phyloP scores from a whole-genome alignment of 2,797 vertebrate species.

The Myotis planiceps region DNA sequence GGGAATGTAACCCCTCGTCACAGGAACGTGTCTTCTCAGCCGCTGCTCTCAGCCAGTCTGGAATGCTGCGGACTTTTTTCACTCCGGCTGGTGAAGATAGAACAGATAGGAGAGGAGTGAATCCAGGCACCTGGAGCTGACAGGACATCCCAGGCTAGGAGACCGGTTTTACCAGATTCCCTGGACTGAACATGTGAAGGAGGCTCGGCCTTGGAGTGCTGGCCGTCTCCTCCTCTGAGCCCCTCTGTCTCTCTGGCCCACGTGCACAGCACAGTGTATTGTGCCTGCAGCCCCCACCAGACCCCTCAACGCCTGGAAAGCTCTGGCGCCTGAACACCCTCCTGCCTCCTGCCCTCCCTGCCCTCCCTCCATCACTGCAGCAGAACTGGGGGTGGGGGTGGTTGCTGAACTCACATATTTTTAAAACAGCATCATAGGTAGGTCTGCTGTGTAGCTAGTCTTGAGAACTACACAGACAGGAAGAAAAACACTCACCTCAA shows the following conservation, averaged over 20 bases:
- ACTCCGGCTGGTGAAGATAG: not conserved
- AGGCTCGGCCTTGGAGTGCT: not conserved
- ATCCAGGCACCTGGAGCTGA: not conserved
- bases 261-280: rapidly evolving
- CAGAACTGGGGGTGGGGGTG: not conserved
- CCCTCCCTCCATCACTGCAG: not conserved
- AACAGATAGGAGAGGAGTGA: not conserved
- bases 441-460: not conserved
- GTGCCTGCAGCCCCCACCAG: not conserved
- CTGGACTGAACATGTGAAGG: not conserved
- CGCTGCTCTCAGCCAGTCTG: not conserved
- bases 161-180: not conserved
- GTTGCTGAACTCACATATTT: not conserved
- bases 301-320: not conserved
- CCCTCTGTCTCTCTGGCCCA: not conserved
- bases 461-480: not conserved
- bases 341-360: not conserved
- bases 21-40: not conserved
- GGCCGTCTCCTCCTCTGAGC: too few species aligned
- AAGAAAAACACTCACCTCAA: not conserved
- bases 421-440: not conserved
- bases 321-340: not conserved
- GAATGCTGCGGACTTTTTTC: not conserved
- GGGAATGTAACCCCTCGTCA: too few species aligned
- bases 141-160: not conserved